phyloP scores from a whole-genome alignment of 2,888 invertebrate genomes.

The Perithous albicinctus region DNA sequence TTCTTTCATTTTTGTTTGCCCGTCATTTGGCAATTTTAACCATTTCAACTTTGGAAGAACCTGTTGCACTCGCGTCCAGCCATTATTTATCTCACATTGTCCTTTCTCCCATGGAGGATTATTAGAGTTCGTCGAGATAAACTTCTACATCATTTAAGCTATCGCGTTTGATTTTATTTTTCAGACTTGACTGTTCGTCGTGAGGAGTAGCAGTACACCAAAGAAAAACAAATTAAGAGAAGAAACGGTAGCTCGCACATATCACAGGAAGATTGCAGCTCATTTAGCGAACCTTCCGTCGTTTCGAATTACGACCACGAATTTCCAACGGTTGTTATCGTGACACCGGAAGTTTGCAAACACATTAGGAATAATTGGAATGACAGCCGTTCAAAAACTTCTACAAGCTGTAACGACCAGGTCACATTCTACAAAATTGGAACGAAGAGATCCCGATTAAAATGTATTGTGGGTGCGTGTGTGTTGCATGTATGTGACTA shows the following conservation, averaged over 20 bases:
- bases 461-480: conserved; percentile 66
- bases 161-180: conserved; percentile 39
- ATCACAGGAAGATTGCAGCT: conserved; percentile 47
- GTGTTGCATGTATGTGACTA: conserved; percentile 68
- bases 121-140: neutral
- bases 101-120: neutral
- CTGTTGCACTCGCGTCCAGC: neutral
- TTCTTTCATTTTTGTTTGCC: neutral
- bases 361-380: conserved; percentile 68
- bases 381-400: conserved; percentile 68
- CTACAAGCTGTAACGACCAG: conserved; percentile 63
- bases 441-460: conserved; percentile 15
- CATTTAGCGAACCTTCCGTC: conserved; percentile 70
- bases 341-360: conserved; percentile 70
- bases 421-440: neutral
- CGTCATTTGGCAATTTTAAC: neutral
- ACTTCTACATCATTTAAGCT: conserved; percentile 17
- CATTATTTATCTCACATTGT: neutral
- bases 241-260: neutral
- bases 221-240: conserved; percentile 19
- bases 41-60: neutral
- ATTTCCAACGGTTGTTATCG: conserved; percentile 76
- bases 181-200: conserved; percentile 22
- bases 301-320: conserved; percentile 74
- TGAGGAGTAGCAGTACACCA: conserved; percentile 8